These are phyloP conservation scores for Itoplectis maculator DNA, from an alignment of 2,888 invertebrate species.

Conservation along the genomic window DNA sequence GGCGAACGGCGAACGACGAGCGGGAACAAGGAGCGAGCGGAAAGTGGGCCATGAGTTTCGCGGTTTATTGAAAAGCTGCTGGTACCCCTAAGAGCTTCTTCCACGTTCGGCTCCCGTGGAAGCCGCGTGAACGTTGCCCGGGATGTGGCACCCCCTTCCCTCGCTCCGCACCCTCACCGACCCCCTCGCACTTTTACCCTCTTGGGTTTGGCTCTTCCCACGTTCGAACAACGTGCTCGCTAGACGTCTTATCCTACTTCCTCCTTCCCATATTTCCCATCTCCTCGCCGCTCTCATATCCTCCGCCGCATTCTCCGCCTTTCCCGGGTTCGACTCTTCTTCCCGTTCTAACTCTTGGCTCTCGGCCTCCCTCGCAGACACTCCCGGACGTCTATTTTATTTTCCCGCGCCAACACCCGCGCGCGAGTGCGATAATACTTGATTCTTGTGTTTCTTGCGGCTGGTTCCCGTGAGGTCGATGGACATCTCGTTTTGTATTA, in stretches of 20 bases:
- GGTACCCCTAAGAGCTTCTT: slow-evolving; percentile 69
- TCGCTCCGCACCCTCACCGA: too few species aligned
- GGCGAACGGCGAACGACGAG: slow-evolving; percentile 52
- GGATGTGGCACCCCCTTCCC: not conserved
- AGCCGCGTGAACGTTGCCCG: slow-evolving; percentile 44
- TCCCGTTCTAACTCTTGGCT: slow-evolving; percentile 41
- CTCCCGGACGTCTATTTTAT: slow-evolving; percentile 53
- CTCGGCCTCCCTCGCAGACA: too few species aligned
- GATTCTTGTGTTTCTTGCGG: slow-evolving; percentile 57
- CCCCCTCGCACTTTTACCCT: slow-evolving; percentile 49
- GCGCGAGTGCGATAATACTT: slow-evolving; percentile 36
- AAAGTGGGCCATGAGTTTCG: slow-evolving; percentile 77
- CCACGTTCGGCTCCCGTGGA: slow-evolving; percentile 49
- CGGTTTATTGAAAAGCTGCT: slow-evolving; percentile 81
- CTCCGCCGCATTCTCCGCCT: not conserved
- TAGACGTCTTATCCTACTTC: slow-evolving; percentile 45
- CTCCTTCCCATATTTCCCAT: slow-evolving; percentile 45
- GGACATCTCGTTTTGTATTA: slow-evolving; percentile 6
- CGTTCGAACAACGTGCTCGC: slow-evolving; percentile 10
- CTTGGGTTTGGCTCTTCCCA: slow-evolving; percentile 3
- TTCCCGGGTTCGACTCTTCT: slow-evolving; percentile 39
- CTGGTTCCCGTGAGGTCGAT: slow-evolving; percentile 7
- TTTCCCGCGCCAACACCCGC: slow-evolving; percentile 34
- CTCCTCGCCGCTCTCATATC: slow-evolving; percentile 46
- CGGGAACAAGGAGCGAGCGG: slow-evolving; percentile 64